A percentile compares a stretch with the other conserved stretches of the same genome.
phyloP scores from a whole-genome alignment of 2,113 vertebrate species.

The Picathartes gymnocephalus region DNA sequence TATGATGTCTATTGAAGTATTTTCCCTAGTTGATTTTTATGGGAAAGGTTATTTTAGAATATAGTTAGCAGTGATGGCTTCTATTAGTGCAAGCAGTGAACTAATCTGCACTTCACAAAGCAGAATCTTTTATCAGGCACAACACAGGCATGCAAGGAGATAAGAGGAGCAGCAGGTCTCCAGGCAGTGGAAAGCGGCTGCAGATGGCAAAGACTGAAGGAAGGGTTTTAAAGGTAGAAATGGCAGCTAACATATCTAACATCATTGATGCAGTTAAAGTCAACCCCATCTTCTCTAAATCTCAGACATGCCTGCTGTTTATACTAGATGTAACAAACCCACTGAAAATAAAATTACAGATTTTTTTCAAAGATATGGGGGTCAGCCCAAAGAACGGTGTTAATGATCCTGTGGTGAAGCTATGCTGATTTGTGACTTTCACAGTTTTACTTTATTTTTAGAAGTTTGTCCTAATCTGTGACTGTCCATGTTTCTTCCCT shows the following conservation, averaged over 20 bases:
- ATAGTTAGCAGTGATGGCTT: not conserved
- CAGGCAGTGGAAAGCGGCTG: not conserved
- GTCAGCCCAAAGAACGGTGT: not conserved
- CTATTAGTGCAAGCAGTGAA: not conserved
- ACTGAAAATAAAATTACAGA: not conserved
- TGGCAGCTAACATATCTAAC: not conserved
- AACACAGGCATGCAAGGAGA: not conserved
- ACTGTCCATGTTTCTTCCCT: not conserved
- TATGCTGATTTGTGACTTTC: not conserved
- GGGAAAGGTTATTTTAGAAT: not conserved
- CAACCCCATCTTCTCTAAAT: not conserved
- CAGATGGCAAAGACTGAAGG: not conserved
- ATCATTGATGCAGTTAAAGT: not conserved
- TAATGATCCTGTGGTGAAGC: not conserved
- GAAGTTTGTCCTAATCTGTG: not conserved
- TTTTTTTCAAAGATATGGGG: not conserved
- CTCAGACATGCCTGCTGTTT: not conserved
- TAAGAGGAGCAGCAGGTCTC: conserved; percentile 4
- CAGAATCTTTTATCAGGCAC: conserved; percentile 17
- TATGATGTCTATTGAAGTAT: not conserved
- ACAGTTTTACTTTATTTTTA: not conserved
- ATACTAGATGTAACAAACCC: not conserved
- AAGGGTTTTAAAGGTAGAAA: not conserved
- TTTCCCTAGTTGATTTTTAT: not conserved
- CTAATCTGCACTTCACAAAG: conserved; percentile 21